Evolutionary conservation across 2,888 invertebrate species (phyloP), one percentile per base, ranked within the genome.

Genomic region (Stenurella melanura): DNA sequence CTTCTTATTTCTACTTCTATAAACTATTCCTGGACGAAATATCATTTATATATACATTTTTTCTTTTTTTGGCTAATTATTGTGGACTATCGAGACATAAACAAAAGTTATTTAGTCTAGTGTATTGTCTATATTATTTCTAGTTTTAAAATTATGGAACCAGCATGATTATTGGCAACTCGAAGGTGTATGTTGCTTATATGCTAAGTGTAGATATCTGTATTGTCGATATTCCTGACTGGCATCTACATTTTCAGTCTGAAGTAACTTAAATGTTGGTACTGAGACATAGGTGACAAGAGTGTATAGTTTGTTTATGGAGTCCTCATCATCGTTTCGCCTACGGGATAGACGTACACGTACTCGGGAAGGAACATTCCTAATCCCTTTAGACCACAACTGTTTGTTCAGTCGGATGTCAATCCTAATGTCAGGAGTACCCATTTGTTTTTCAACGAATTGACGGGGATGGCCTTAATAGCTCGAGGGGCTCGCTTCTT

Each of bases 291-390:
- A 98, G 64, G 98, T 98, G 81, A 99, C 98, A 84, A 99, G 93
- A 26, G 99, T 99, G 93, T 97, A 99, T 89, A 99, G 91, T 92
- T 99, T 99, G 92, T 99, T 96, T 70, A 96, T 95, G 9, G 98
- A 98, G 91, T 99, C 99, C 91, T 99, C 99, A 90, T 99, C 99
- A 87, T 99, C 99, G 89, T 99, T 99, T 85, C 99, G 94, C 90
- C 98, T 95, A 87, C 99, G 95, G 78, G 98, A 97, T 82, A 99
- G 92, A 87, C 99, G 95, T 64, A 99, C 98, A 80, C 99, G 95
- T 68, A 99, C 95, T 82, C 99, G 94, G 95, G 96, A 98, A 82
- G 99, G 99, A 80, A 99, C 99, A 91, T 98, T 98, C 91, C 99
- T 97, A 92, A 70, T 95, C 90, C 99, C 99, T 91, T 98, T 97